Percentiles rank a stretch among this genome's conserved stretches.
phyloP scores from a whole-genome alignment of 2,888 invertebrate species.

The Heliconius aoede region DNA sequence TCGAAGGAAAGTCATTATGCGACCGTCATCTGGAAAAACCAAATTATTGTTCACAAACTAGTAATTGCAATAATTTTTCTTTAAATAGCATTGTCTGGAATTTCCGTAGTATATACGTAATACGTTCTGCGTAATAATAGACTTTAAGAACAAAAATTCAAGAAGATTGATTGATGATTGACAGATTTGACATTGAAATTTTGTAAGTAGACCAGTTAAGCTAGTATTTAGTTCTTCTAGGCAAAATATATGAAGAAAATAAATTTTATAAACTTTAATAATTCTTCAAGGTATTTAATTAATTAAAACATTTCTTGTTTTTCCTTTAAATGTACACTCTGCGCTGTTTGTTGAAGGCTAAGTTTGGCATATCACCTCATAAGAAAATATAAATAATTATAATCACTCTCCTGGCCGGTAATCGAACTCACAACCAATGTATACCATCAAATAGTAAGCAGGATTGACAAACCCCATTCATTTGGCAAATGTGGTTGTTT shows the following conservation, averaged over 20 bases:
- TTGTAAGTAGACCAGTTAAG: not conserved
- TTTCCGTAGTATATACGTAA: not conserved
- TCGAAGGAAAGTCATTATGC: constrained; percentile 88
- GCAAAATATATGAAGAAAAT: not conserved
- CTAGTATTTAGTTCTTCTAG: no score
- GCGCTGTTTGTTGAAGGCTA: no score
- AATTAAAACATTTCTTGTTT: not conserved
- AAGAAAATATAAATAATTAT: no score
- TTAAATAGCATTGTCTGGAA: not conserved
- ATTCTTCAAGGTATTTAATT: not conserved
- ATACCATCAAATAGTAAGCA: not conserved
- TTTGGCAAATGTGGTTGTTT: constrained; percentile 83
- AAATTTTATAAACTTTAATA: not conserved
- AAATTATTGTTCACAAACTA: not conserved
- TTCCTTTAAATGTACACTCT: no score
- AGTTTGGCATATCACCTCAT: no score
- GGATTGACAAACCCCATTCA: constrained; percentile 59
- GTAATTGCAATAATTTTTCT: not conserved
- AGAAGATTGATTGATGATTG: not conserved
- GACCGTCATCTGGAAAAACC: constrained; percentile 83
- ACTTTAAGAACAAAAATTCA: not conserved
- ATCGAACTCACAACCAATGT: not conserved
- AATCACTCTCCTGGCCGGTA: not conserved
- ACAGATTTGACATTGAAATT: not conserved
- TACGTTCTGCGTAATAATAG: not conserved